These are phyloP conservation scores for Hippolais icterina DNA, from an alignment of 2,113 vertebrate species.

Conservation along the genomic window DNA sequence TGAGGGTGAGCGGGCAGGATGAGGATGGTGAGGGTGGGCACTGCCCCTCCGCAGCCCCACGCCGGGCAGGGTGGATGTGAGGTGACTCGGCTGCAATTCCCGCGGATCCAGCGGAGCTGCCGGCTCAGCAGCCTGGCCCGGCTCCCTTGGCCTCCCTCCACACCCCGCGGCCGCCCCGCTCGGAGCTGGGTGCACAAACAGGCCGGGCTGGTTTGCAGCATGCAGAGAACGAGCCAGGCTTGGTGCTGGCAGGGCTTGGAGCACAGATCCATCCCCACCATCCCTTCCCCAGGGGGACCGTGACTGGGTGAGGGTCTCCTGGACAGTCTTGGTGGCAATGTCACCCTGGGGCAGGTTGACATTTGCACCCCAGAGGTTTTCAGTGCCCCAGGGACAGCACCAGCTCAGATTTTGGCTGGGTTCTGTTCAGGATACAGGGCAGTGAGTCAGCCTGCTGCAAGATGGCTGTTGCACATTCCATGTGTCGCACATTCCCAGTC, in stretches of 20 bases:
- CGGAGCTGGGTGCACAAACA: rapidly evolving
- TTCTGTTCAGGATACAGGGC: rapidly evolving
- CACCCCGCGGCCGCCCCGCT: background rate
- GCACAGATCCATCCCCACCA: background rate
- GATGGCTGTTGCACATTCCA: background rate
- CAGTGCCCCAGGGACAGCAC: rapidly evolving
- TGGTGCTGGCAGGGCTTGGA: background rate
- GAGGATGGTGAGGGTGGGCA: background rate
- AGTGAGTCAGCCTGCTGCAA: background rate
- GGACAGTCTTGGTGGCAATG: background rate
- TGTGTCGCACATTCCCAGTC: rapidly evolving
- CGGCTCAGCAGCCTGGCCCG: background rate
- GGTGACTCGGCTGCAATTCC: background rate
- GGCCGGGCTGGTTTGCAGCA: background rate
- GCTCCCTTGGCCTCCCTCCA: background rate
- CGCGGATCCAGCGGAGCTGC: background rate
- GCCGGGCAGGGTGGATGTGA: rapidly evolving
- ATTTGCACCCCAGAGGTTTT: rapidly evolving
- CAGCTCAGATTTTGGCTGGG: background rate
- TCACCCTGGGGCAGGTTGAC: rapidly evolving
- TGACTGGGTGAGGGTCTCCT: rapidly evolving
- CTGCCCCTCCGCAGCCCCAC: background rate
- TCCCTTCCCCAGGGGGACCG: rapidly evolving
- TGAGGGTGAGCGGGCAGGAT: background rate
- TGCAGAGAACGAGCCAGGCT: rapidly evolving